Conservation (phyloP, 2,888 invertebrate genomes). For the Caradrina clavipalpis region DNA sequence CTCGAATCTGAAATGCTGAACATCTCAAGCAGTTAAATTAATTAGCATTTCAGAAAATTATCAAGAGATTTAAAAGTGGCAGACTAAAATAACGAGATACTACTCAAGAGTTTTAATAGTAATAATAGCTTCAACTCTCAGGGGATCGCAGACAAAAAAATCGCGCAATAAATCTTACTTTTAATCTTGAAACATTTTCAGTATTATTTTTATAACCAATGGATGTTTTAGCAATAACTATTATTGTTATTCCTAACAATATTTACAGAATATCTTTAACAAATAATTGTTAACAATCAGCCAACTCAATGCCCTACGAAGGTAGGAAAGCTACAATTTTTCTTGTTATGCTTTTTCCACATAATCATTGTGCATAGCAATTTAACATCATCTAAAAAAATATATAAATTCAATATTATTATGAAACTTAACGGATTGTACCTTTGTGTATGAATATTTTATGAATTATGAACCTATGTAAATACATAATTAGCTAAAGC, state of each 20-base stretch:
- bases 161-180: conserved; percentile 27
- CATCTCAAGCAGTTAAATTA: background rate
- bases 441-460: conserved; percentile 40
- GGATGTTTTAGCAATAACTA: background rate
- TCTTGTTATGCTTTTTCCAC: no score
- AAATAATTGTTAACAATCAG: no score
- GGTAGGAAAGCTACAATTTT: no score
- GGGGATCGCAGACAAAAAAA: conserved; percentile 17
- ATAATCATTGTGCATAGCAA: no score
- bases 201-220: background rate
- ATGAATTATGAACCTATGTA: conserved; percentile 8
- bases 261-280: background rate
- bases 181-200: conserved; percentile 21
- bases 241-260: conserved; percentile 7
- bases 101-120: conserved; percentile 15
- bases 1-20: background rate
- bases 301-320: no score
- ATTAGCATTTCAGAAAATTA: conserved; percentile 20
- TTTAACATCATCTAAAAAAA: no score
- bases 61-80: background rate
- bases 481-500: conserved; percentile 37
- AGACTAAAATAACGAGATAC: conserved; percentile 29
- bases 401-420: background rate
- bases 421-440: conserved; percentile 6
- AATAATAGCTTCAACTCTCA: conserved; percentile 23